A percentile compares a stretch with the other conserved stretches of the same genome.
These are phyloP conservation scores for Lagopus muta DNA, from an alignment of 2,113 vertebrate genomes.

Conservation along the genomic window DNA sequence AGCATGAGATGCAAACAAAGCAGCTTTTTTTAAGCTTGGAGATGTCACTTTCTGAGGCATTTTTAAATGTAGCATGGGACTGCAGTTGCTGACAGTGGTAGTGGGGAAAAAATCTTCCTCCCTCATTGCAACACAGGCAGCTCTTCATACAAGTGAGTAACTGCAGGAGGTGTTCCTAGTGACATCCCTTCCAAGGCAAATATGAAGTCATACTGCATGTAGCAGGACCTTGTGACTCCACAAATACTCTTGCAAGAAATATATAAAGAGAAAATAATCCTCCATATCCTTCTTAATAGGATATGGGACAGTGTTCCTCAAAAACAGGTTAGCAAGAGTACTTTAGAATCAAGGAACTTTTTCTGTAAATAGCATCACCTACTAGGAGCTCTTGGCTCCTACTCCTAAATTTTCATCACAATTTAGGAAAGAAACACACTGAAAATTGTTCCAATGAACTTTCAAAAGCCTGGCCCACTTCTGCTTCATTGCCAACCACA, in stretches of 20 bases:
- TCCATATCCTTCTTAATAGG: not conserved
- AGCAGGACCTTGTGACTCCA: not conserved
- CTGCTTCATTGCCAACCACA: not conserved
- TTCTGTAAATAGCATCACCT: not conserved
- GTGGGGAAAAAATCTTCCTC: not conserved
- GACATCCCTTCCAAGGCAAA: not conserved
- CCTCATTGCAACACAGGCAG: fast-evolving
- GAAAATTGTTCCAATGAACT: not conserved
- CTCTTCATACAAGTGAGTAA: not conserved
- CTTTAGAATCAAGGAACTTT: not conserved
- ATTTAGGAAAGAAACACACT: not conserved
- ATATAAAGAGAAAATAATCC: not conserved
- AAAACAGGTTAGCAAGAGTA: not conserved
- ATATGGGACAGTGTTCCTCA: not conserved
- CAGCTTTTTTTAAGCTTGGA: not conserved
- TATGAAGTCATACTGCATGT: not conserved
- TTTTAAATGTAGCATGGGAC: not conserved
- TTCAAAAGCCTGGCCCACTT: not conserved
- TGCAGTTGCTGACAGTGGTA: not conserved
- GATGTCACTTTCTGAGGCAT: not conserved
- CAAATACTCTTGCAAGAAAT: not conserved
- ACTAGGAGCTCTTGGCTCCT: not conserved
- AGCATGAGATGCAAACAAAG: not conserved
- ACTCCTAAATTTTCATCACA: not conserved
- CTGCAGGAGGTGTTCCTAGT: not conserved